Percentiles rank a stretch among this genome's conserved stretches.
These are phyloP conservation scores for Anas capensis DNA, from an alignment of 2,797 vertebrate species.

Conservation along the genomic window DNA sequence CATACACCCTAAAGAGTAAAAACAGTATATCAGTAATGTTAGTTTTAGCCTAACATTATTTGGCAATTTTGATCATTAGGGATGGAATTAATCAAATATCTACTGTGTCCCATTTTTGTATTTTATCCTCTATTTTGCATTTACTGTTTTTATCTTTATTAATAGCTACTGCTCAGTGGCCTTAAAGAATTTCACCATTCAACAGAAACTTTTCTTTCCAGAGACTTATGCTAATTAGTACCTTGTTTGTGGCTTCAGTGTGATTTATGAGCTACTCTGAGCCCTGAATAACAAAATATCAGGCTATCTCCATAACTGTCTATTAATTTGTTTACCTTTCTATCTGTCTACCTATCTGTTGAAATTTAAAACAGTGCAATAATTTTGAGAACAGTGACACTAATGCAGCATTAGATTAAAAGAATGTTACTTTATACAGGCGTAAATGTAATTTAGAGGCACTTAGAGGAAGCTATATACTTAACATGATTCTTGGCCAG, in stretches of 20 bases:
- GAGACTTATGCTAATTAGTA: constrained; percentile 75
- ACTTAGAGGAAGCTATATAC: constrained; percentile 81
- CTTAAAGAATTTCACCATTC: constrained; percentile 71
- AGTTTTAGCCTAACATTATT: constrained; percentile 67
- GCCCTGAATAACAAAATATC: constrained; percentile 73
- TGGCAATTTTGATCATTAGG: constrained; percentile 73
- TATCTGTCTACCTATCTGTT: constrained; percentile 79
- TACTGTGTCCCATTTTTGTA: constrained; percentile 62
- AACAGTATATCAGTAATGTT: constrained; percentile 66
- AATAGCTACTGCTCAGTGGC: constrained; percentile 70
- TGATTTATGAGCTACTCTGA: constrained; percentile 74
- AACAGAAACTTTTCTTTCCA: constrained; percentile 76
- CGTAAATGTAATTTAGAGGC: constrained; percentile 84
- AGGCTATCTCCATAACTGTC: constrained; percentile 74
- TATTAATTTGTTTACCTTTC: constrained; percentile 84
- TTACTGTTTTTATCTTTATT: constrained; percentile 72
- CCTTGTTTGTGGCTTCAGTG: constrained; percentile 62
- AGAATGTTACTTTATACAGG: constrained; percentile 83
- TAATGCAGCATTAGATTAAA: constrained; percentile 86
- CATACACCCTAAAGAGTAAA: constrained; percentile 71
- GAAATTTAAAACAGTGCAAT: constrained; percentile 81
- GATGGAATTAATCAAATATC: constrained; percentile 69
- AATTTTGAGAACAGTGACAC: constrained; percentile 81
- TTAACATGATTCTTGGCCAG: constrained; percentile 85
- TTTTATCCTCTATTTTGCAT: constrained; percentile 59